Base-by-base conservation (phyloP, 2,888 invertebrate genomes). In the Meliscaeva auricollis region DNA sequence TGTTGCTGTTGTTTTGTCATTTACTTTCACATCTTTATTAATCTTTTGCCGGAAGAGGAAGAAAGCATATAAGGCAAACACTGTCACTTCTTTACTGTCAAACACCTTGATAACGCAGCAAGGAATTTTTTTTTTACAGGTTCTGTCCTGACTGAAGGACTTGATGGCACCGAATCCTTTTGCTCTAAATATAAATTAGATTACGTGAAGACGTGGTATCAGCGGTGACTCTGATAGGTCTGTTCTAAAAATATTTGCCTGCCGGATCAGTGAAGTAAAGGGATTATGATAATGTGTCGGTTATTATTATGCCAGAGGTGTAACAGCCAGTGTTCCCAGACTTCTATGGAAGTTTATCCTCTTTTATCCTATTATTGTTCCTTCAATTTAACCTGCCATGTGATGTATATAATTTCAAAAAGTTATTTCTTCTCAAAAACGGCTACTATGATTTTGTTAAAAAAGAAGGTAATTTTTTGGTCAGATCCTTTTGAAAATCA, bases 11-110 rank as follows among this genome's bases (percentile, higher is more conserved):
- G 35, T 64, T 68, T 58, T 74, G 38, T 50, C 35, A 46, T 80
- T 73, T 62, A 74, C 68, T 80, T 69, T 62, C 60, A 62, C 60
- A 74, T 50, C 15, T 60, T 74, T 80, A 80, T 80, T 80, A 80
- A 74, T 80, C 74, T 80, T 62, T 54, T 52, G 20, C 52, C 68
- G 68, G 60, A 62, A 48, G 68, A 32, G 58, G 58, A 58, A 35
- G 35, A 58, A n/a, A 32, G 41, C 26, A 73, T 52, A 73, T n/a
- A 66, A 32, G 41, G 56, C 17, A 66, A 74, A 74, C 52, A 54
- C 62, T 60, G 60, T 6, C 35, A 44, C 54, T 58, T 15, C 60
- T 52, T 52, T 58, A 68, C 35, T 80, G 52, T 41, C 74, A 80
- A n/a, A 20, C 38, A 38, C 58, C 20, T 38, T 41, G 46, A 60